phyloP scores from a whole-genome alignment of 2,113 vertebrate genomes.

The Vidua macroura region DNA sequence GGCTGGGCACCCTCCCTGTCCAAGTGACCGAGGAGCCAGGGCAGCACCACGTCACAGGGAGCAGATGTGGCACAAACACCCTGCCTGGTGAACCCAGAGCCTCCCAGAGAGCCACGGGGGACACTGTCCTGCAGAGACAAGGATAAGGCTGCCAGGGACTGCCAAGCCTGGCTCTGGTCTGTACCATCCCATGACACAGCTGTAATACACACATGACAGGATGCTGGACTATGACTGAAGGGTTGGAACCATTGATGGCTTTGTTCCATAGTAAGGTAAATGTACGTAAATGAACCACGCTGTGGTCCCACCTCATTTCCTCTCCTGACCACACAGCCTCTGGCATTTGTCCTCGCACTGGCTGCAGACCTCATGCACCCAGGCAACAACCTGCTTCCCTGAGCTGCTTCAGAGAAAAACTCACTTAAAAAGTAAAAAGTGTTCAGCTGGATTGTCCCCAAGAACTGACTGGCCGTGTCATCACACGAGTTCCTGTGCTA shows the following conservation, averaged over 20 bases:
- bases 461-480: not conserved
- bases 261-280: not conserved
- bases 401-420: not conserved
- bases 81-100: not conserved
- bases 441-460: not conserved
- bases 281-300: rapidly evolving
- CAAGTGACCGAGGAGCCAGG: not conserved
- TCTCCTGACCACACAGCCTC: not conserved
- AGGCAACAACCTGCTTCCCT: not conserved
- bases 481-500: not conserved
- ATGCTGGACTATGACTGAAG: not conserved
- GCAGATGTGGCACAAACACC: not conserved
- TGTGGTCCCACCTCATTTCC: not conserved
- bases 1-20: not conserved
- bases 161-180: not conserved
- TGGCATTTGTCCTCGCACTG: not conserved
- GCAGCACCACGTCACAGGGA: rapidly evolving
- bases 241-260: not conserved
- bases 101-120: not conserved
- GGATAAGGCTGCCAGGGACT: not conserved
- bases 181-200: not conserved
- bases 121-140: rapidly evolving
- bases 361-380: not conserved
- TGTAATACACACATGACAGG: not conserved
- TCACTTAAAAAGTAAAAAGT: not conserved